Evolutionary conservation across 2,888 invertebrate species (phyloP).

Genomic region (Leistus spinibarbis): DNA sequence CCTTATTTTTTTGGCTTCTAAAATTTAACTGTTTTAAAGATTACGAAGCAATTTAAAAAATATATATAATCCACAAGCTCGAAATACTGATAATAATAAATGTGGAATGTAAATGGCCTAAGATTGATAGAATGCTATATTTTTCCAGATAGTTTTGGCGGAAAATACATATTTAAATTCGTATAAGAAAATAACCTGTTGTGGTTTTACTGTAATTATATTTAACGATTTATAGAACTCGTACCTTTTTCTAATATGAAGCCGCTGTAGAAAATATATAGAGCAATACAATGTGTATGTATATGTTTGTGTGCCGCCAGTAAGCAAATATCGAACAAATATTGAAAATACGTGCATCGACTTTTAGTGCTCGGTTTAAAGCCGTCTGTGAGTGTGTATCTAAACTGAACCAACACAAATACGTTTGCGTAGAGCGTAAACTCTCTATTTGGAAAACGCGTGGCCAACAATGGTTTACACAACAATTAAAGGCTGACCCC

Average conservation of each 20-base stretch:
- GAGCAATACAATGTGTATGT: neutral
- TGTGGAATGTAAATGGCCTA: too few species aligned
- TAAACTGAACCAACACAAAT: neutral
- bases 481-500: neutral
- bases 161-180: too few species aligned
- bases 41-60: too few species aligned
- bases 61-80: too few species aligned
- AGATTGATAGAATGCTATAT: too few species aligned
- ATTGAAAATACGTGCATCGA: neutral
- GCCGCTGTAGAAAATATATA: neutral
- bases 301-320: neutral
- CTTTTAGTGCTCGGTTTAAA: neutral
- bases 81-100: too few species aligned
- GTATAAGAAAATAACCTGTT: too few species aligned
- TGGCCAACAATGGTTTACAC: neutral
- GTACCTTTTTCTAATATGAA: too few species aligned
- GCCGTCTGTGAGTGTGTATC: neutral
- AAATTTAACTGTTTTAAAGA: too few species aligned
- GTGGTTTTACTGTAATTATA: too few species aligned
- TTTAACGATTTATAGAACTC: too few species aligned
- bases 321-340: neutral
- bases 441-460: neutral
- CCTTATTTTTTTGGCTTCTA: neutral
- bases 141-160: too few species aligned
- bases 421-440: neutral